Evolutionary conservation across 1,140 invertebrate genomes (phyloP).

Genomic region (Bombus pyrosoma): DNA sequence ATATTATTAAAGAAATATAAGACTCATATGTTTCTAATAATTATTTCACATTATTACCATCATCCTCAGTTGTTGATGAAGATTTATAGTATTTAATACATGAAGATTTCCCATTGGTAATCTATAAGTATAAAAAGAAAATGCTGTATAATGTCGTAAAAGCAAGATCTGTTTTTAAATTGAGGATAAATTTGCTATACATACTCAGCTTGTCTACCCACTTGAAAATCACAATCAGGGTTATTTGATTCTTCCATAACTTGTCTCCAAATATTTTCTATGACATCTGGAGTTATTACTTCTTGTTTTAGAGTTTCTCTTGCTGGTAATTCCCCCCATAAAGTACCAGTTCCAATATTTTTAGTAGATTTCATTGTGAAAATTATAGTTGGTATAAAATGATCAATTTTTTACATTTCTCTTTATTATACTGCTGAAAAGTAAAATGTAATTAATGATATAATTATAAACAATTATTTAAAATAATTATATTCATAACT

Average conservation of each 20-base stretch:
- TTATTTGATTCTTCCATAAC: conserved; percentile 78
- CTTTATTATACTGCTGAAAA: background rate
- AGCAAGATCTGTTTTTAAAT: conserved; percentile 1
- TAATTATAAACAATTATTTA: background rate
- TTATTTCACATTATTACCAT: conserved; percentile 71
- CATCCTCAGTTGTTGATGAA: conserved; percentile 74
- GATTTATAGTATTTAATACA: conserved; percentile 78
- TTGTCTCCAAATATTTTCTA: conserved; percentile 81
- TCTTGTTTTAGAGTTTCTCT: conserved; percentile 80
- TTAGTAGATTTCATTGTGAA: conserved; percentile 77
- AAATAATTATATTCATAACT: background rate
- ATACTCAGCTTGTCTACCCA: conserved; percentile 76
- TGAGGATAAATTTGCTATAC: conserved; percentile 70
- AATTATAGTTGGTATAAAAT: background rate
- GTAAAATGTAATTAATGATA: background rate
- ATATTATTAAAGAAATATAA: conserved; percentile 3
- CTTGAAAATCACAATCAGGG: conserved; percentile 77
- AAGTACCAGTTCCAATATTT: conserved; percentile 53
- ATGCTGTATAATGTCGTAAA: background rate
- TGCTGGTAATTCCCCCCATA: conserved; percentile 79
- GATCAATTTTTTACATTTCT: background rate
- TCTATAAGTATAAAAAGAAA: conserved; percentile 58
- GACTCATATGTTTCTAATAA: background rate
- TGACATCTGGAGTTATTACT: conserved; percentile 79
- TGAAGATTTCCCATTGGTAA: conserved; percentile 77